Base-by-base conservation (phyloP, 1,140 invertebrate species). In the Rhagoletis zephyria region DNA sequence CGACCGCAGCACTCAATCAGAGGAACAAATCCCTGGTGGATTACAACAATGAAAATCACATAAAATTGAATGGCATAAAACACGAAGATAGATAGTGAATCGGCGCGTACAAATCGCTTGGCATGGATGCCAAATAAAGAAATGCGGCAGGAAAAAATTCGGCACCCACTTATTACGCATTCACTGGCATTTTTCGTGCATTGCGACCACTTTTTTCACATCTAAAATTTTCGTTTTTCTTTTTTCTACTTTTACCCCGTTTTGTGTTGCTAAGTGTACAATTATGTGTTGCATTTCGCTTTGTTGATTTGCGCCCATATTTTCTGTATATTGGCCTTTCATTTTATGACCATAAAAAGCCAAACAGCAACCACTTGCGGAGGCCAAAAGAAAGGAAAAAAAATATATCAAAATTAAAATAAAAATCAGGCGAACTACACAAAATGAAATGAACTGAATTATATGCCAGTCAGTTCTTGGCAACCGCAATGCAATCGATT, bases 141-240 rank as follows among this genome's bases (percentile, higher is more conserved):
- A 81, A 19, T 51, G 74, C 48, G 48, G 74, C 30, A 56, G n/a
- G 19, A 56, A 59, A 51, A 81, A 74, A 48, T 19, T 51, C 16
- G 48, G 74, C 74, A 81, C 74, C 74, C 74, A 81, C 74, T 81
- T 81, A 81, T 81, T 81, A 81, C 74, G 74, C 74, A 81, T 51
- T 16, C 74, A 48, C 16, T 7, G 74, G 70, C 70, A 59, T 9
- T 56, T 81, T 59, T 19, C 19, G 74, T 14, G n/a, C 74, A 56
- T 48, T 81, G 74, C 51, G 9, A 30, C 4, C 16, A 1, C 1
- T 12, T 81, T 19, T 51, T 7, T 56, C 1, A 30, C 30, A 30
- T 30, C 30, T 30, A 30, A 30, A 30, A 30, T 30, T 63, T 16
- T 63, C 61, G 1, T 81, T 48, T n/a, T 74, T 74, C 1, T 63